Evolutionary conservation across 2,113 vertebrate species (phyloP).

Genomic region (Hemichromis elongatus): DNA sequence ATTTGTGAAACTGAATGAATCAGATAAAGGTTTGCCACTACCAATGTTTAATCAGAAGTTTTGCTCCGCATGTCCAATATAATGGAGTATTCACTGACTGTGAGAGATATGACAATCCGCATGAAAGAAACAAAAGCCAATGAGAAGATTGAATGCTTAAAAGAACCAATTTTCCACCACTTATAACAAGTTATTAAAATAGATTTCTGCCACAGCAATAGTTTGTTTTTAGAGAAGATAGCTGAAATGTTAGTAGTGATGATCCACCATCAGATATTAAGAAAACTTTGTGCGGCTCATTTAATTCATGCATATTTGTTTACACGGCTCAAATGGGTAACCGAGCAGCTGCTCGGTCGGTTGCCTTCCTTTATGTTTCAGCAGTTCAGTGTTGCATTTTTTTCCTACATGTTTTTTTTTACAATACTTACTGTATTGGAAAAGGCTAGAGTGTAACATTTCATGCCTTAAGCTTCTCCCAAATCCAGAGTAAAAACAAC

Average conservation of each 20-base stretch:
- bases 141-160: background rate
- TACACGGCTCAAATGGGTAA: background rate
- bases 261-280: background rate
- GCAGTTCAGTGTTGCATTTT: background rate
- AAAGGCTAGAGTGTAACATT: background rate
- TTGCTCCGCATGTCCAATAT: background rate
- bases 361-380: background rate
- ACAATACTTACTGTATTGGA: background rate
- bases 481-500: background rate
- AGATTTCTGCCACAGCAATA: background rate
- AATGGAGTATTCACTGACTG: background rate
- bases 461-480: background rate
- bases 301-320: background rate
- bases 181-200: background rate
- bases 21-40: background rate
- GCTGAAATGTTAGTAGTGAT: background rate
- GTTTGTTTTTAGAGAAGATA: background rate
- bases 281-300: background rate
- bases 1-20: background rate
- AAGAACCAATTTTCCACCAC: background rate
- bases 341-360: background rate
- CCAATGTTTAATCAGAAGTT: background rate
- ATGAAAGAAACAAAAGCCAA: background rate
- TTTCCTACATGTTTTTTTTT: background rate
- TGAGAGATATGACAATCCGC: background rate